Conservation (phyloP, 1,140 invertebrate genomes). For the Camponotus pennsylvanicus region DNA sequence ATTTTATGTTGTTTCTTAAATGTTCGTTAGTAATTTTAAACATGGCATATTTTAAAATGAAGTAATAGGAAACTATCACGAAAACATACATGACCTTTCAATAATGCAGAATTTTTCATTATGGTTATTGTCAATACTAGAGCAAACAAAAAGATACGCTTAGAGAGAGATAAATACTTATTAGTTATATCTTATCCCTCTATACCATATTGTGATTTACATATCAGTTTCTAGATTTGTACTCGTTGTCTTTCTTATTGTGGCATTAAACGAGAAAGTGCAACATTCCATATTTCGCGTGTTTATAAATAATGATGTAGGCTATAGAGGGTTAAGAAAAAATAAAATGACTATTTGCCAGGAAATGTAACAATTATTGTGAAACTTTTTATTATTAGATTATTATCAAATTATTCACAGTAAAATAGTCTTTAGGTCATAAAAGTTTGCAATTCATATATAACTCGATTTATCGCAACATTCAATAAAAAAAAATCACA, state of each 20-base stretch:
- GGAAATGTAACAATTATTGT: conserved; percentile 23
- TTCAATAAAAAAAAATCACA: conserved; percentile 29
- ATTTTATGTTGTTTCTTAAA: not conserved
- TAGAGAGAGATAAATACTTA: conserved; percentile 15
- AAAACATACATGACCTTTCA: not conserved
- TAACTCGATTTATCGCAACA: not conserved
- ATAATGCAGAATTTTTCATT: conserved; percentile 27
- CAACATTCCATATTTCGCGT: conserved; percentile 43
- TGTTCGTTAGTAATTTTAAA: not conserved
- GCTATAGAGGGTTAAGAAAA: conserved; percentile 59
- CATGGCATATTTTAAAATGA: not conserved
- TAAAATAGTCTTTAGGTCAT: not conserved
- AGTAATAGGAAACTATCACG: not conserved
- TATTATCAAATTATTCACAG: not conserved
- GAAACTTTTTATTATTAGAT: not conserved
- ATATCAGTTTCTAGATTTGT: conserved; percentile 42
- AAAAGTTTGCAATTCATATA: conserved; percentile 11
- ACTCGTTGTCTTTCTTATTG: conserved; percentile 21
- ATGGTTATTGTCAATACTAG: not conserved
- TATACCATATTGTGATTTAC: conserved; percentile 41
- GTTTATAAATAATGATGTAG: conserved; percentile 40
- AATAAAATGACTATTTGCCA: conserved; percentile 43
- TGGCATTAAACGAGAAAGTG: conserved; percentile 14
- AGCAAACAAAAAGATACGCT: not conserved
- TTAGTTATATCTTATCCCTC: conserved; percentile 45